Conservation (phyloP, 2,888 invertebrate genomes). For the Clitarchus hookeri region DNA sequence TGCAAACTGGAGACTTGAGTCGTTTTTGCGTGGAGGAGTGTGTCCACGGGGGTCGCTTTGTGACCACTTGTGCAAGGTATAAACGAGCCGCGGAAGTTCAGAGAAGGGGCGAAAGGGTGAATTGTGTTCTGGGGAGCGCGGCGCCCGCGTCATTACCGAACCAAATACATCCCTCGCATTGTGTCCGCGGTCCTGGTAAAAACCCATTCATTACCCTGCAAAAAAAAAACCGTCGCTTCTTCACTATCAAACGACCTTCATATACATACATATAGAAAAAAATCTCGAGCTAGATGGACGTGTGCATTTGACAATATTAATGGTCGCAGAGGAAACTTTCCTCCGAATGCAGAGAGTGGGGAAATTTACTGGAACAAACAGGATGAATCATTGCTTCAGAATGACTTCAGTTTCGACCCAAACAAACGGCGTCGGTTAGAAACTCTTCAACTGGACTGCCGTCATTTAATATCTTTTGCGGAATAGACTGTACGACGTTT, state of each 20-base stretch:
- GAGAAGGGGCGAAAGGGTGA: neutral
- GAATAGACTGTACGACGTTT: too few relatives aligned
- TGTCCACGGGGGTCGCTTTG: neutral
- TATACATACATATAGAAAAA: neutral
- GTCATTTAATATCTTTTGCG: too few relatives aligned
- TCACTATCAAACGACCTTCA: slow-evolving; percentile 7
- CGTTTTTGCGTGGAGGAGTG: too few relatives aligned
- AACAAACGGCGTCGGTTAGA: too few relatives aligned
- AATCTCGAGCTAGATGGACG: neutral
- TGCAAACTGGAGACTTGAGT: too few relatives aligned
- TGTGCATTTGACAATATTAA: neutral
- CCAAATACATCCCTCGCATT: neutral
- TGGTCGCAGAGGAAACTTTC: neutral
- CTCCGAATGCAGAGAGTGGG: too few relatives aligned
- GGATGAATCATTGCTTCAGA: neutral
- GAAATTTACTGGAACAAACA: neutral
- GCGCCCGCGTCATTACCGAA: neutral
- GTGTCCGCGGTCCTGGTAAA: neutral
- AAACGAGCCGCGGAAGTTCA: neutral
- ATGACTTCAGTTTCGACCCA: too few relatives aligned
- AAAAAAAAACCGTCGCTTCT: neutral
- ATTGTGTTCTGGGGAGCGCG: neutral
- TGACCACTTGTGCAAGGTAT: neutral
- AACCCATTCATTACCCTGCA: neutral
- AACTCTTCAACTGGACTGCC: too few relatives aligned